Conservation (phyloP, 2,888 invertebrate species). For the Megamerina dolium region DNA sequence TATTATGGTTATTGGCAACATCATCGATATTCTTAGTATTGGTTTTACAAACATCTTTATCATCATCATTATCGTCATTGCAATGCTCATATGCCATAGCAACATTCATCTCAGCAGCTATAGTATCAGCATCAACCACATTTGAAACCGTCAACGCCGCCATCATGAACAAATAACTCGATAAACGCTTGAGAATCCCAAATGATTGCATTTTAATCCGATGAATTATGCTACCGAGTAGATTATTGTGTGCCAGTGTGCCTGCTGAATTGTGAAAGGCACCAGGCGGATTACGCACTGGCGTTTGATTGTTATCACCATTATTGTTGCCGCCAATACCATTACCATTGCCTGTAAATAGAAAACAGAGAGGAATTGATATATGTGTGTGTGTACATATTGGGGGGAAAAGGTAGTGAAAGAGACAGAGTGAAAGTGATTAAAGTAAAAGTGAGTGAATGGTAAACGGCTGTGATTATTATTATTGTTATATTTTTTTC, state of each 20-base stretch:
- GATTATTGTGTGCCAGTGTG: constrained; percentile 43
- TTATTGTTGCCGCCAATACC: constrained; percentile 25
- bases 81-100: background rate
- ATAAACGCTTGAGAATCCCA: constrained; percentile 47
- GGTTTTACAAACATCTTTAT: too few species aligned
- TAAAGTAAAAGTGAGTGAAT: too few species aligned
- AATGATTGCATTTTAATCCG: constrained; percentile 49
- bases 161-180: constrained; percentile 30
- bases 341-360: constrained; percentile 27
- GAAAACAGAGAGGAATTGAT: background rate
- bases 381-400: constrained; percentile 1
- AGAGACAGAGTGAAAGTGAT: background rate
- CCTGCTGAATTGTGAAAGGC: constrained; percentile 49
- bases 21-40: too few species aligned
- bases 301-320: constrained; percentile 47
- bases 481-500: too few species aligned
- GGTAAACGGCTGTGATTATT: too few species aligned
- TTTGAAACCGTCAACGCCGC: background rate
- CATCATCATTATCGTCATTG: background rate
- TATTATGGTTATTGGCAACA: too few species aligned
- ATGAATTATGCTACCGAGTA: constrained; percentile 45
- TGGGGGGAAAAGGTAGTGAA: constrained; percentile 1
- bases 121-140: background rate
- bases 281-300: constrained; percentile 50
- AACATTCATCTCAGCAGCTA: background rate